Base-by-base conservation (phyloP, 2,113 vertebrate species). In the Lycaon pictus region DNA sequence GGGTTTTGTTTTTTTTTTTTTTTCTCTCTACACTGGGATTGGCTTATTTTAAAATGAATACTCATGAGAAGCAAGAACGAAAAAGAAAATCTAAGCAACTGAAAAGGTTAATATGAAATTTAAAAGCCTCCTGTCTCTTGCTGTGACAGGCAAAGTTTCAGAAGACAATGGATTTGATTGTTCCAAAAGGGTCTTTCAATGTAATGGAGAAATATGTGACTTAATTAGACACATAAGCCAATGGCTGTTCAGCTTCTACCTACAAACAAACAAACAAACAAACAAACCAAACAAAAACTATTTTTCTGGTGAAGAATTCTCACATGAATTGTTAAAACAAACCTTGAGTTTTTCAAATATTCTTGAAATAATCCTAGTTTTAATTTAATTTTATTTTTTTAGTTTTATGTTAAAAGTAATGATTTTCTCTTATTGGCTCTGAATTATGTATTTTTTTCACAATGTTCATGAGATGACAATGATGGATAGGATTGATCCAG, bases 121-220 rank as follows among this genome's bases (percentile, higher is more conserved):
- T 87, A n/a, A 92, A 93, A 82, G 65, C 4, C 53, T 83, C 1
- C 7, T 22, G 1, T 71, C 62, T 72, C 96, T 97, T 93, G 11
- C 79, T 91, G 0, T 85, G 53, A 37, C 81, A 82, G 90, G 67
- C 7, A 8, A 35, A 77, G n/a, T 77, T 96, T 95, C 67, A 86
- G 74, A 89, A 81, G 88, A 88, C 86, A 37, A 69, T 88, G 9
- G 11, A 4, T 71, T 95, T 96, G 76, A 16, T 97, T 97, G 97
- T 67, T 35, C 77, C 58, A 67, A 56, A 62, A 71, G 16, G 8
- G 29, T 5, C 0, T 90, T 13, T 77, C 56, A 23, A 16, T 0
- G 0, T 29, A 29, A 35, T 84, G 53, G 74, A 87, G 29, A 95
- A 95, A 95, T 63, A 90, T 79, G 63, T 29, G 43, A 86, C 82